These are phyloP conservation scores for Caenorhabditis parvicauda DNA, from an alignment of 2,888 invertebrate species.

Conservation along the genomic window DNA sequence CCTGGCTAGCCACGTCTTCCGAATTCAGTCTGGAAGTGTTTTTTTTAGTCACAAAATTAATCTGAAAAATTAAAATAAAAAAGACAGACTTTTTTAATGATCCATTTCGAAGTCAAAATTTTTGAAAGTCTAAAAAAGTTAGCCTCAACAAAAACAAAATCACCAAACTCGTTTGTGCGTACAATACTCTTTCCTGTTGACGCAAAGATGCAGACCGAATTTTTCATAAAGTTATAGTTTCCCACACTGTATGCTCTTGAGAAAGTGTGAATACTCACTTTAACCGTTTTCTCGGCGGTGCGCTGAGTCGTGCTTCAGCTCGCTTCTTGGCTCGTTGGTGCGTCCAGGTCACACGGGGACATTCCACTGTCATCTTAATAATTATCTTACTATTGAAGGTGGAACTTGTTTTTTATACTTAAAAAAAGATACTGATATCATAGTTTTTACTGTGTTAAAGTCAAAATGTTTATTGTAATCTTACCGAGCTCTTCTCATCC, in stretches of 20 bases:
- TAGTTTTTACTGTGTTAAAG: no score
- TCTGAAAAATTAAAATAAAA: background rate
- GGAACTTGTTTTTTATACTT: background rate
- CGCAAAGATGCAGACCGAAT: no score
- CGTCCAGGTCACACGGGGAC: conserved; percentile 20
- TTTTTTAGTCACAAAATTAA: background rate
- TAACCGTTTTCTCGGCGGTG: background rate
- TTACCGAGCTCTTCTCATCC: background rate
- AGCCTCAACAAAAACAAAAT: background rate
- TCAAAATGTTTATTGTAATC: background rate
- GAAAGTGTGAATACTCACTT: background rate
- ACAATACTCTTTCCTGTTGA: no score
- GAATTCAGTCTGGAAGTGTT: background rate
- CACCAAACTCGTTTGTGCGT: no score
- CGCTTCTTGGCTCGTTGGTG: conserved; percentile 10
- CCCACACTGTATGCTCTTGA: no score
- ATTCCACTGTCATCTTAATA: conserved; percentile 10
- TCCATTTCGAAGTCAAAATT: background rate
- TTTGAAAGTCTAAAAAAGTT: background rate
- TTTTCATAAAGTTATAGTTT: no score
- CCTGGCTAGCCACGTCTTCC: background rate
- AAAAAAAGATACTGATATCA: background rate
- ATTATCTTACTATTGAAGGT: background rate
- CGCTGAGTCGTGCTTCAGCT: conserved; percentile 7
- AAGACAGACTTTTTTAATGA: background rate